These are phyloP conservation scores for Sminthurides bifidus DNA, from an alignment of 1,140 invertebrate species.

Conservation along the genomic window DNA sequence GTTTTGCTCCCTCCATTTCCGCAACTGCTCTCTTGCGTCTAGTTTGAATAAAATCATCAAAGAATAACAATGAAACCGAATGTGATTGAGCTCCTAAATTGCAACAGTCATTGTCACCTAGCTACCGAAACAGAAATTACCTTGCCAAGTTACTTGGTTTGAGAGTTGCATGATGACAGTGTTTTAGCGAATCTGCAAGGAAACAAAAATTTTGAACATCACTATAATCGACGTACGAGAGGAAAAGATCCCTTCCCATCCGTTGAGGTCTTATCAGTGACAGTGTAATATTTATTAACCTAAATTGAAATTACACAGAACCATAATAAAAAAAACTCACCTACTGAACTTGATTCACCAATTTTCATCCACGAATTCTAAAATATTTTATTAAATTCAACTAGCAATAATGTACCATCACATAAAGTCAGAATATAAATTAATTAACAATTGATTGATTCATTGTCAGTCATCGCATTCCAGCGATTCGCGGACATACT, in stretches of 20 bases:
- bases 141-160: background rate
- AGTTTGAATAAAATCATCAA: constrained; percentile 15
- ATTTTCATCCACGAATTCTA: too few relatives aligned
- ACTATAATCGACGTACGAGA: too few relatives aligned
- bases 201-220: too few relatives aligned
- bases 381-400: too few relatives aligned
- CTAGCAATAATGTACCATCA: too few relatives aligned
- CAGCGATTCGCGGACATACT: background rate
- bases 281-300: too few relatives aligned
- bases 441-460: constrained; percentile 1
- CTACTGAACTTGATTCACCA: too few relatives aligned
- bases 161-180: background rate
- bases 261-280: too few relatives aligned
- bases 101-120: background rate
- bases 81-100: background rate
- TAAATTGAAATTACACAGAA: too few relatives aligned
- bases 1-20: constrained; percentile 85
- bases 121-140: background rate
- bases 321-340: too few relatives aligned
- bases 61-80: background rate
- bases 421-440: too few relatives aligned
- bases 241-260: too few relatives aligned
- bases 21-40: constrained; percentile 71
- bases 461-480: background rate
- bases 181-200: background rate